A percentile compares a stretch with the other conserved stretches of the same genome.
phyloP scores from a whole-genome alignment of 2,113 vertebrate species.

The Crotalus helleri region DNA sequence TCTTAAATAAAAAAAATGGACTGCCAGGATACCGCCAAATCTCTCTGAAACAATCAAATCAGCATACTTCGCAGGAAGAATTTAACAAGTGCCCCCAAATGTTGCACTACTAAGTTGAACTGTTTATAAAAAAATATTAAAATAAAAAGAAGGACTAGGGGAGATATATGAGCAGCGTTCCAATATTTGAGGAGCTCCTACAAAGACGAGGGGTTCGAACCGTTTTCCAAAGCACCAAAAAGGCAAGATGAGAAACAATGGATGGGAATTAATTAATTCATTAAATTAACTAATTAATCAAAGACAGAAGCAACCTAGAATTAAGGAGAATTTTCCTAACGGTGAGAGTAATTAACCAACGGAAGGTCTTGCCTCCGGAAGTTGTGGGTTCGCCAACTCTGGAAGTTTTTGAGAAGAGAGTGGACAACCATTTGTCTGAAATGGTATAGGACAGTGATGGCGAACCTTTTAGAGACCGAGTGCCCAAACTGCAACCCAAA shows the following conservation, averaged over 20 bases:
- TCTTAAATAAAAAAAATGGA: not conserved
- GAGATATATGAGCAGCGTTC: not conserved
- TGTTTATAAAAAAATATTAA: not conserved
- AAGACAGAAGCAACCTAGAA: not conserved
- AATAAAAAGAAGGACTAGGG: not conserved
- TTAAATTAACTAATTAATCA: too few relatives aligned
- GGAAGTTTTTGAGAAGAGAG: not conserved
- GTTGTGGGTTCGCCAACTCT: not conserved
- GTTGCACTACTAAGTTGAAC: not conserved
- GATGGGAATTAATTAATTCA: not conserved
- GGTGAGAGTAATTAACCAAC: not conserved
- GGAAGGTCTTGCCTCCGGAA: not conserved
- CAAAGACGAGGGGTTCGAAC: not conserved
- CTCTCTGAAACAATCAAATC: not conserved
- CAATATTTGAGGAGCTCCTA: not conserved
- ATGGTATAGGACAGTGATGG: not conserved
- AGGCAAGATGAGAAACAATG: not conserved
- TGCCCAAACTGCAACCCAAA: too few relatives aligned
- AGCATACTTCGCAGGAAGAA: not conserved
- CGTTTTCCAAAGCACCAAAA: not conserved
- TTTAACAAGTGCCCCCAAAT: not conserved
- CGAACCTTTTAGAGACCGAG: too few relatives aligned
- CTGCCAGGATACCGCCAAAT: not conserved
- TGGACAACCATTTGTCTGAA: not conserved
- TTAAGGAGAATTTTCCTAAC: not conserved